phyloP scores from a whole-genome alignment of 2,797 vertebrate species.

The Lutra lutra region DNA sequence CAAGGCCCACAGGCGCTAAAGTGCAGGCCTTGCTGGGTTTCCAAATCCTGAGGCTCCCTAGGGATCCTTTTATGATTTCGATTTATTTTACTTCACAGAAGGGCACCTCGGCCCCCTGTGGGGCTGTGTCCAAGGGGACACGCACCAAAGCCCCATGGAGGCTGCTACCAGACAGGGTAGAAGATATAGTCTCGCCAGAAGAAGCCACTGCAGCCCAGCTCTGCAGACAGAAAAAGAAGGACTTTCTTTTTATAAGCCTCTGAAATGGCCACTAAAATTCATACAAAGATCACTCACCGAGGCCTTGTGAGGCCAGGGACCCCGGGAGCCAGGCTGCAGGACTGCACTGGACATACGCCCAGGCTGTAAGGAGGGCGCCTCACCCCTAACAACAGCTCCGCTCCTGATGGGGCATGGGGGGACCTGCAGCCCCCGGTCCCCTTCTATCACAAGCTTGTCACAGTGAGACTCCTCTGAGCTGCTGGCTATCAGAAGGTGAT shows the following conservation, averaged over 20 bases:
- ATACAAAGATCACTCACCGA: neutral
- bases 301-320: accelerated
- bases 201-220: neutral
- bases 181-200: neutral
- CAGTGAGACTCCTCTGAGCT: neutral
- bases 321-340: neutral
- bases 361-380: neutral
- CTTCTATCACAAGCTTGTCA: neutral
- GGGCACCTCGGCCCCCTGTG: neutral
- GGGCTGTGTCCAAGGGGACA: neutral
- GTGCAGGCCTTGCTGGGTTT: neutral
- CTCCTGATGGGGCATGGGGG: accelerated
- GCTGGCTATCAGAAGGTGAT: neutral
- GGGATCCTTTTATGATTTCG: neutral
- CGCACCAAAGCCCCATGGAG: neutral
- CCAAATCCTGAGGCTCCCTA: neutral
- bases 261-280: neutral
- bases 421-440: accelerated
- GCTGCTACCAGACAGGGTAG: neutral
- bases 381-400: neutral
- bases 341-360: accelerated
- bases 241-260: no score
- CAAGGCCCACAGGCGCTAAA: accelerated
- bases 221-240: neutral
- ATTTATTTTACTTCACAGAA: neutral